Evolutionary conservation across 2,797 vertebrate genomes (phyloP).

Genomic region (Oceanodroma leucorhoa): DNA sequence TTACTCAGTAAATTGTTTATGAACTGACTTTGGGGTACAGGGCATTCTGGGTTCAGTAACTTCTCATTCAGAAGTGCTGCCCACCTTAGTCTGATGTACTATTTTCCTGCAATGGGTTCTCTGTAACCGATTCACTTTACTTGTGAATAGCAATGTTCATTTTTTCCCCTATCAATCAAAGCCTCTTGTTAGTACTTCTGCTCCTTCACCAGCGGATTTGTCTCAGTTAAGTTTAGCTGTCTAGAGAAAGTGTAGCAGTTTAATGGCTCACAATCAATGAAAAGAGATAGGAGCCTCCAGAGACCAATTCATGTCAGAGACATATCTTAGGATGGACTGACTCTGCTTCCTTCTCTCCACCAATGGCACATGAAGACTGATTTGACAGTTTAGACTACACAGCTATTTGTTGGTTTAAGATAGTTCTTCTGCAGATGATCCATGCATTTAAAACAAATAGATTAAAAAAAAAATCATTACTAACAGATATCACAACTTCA

Average conservation of each 20-base stretch:
- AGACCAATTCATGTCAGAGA: not conserved
- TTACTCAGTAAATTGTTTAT: not conserved
- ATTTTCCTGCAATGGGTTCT: not conserved
- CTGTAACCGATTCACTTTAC: fast-evolving
- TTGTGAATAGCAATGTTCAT: not conserved
- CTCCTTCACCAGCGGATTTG: not conserved
- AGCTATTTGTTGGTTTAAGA: not conserved
- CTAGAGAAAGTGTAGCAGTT: not conserved
- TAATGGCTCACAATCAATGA: not conserved
- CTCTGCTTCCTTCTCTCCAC: not conserved
- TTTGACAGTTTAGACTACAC: not conserved
- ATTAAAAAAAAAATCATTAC: not conserved
- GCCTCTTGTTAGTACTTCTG: not conserved
- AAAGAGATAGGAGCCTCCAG: not conserved
- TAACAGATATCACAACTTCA: not conserved
- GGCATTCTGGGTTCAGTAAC: not conserved
- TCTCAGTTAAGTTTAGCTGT: not conserved
- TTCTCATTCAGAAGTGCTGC: not conserved
- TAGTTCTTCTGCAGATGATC: not conserved
- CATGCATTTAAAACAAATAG: not conserved
- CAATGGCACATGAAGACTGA: not conserved
- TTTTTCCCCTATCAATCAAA: not conserved
- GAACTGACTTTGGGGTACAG: not conserved
- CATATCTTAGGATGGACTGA: not conserved
- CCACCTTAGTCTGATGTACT: not conserved